phyloP scores from a whole-genome alignment of 2,113 vertebrate species.

The Rhagologus leucostigma region DNA sequence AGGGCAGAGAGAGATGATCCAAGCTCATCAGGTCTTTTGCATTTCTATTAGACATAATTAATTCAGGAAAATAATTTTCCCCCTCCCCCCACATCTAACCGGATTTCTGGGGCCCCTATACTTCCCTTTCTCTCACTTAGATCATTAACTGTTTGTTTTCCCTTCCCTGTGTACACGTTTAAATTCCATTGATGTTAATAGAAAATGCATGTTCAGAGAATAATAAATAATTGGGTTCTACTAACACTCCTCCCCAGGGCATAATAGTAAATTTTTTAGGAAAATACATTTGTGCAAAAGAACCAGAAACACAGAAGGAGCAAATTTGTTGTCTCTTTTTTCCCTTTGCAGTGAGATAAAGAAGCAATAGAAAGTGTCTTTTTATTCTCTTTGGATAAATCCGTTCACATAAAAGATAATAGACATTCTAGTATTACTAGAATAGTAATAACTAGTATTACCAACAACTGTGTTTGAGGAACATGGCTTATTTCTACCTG shows the following conservation, averaged over 20 bases:
- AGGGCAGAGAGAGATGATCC: not conserved
- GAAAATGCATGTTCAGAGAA: not conserved
- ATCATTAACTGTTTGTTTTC: slow-evolving; percentile 27
- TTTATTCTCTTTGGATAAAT: not conserved
- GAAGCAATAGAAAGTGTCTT: not conserved
- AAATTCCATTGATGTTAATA: not conserved
- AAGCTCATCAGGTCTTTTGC: not conserved
- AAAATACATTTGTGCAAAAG: not conserved
- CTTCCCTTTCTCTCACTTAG: not conserved
- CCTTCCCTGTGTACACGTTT: not conserved
- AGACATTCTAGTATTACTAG: not conserved
- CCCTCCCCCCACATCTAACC: not conserved
- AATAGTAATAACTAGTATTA: too few species aligned
- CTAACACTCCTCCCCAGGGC: not conserved
- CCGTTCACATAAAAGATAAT: not conserved
- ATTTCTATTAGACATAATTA: not conserved
- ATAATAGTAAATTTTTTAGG: not conserved
- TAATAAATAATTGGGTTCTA: slow-evolving; percentile 24
- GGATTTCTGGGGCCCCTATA: not conserved
- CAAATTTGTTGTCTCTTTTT: not conserved
- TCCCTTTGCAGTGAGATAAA: not conserved
- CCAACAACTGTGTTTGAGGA: not conserved
- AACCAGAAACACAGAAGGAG: not conserved
- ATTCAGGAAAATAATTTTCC: not conserved
- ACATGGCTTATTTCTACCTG: not conserved